Percentiles rank a stretch among this genome's conserved stretches.
Conservation (phyloP, 2,113 vertebrate genomes). For the Glaucomys volans region DNA sequence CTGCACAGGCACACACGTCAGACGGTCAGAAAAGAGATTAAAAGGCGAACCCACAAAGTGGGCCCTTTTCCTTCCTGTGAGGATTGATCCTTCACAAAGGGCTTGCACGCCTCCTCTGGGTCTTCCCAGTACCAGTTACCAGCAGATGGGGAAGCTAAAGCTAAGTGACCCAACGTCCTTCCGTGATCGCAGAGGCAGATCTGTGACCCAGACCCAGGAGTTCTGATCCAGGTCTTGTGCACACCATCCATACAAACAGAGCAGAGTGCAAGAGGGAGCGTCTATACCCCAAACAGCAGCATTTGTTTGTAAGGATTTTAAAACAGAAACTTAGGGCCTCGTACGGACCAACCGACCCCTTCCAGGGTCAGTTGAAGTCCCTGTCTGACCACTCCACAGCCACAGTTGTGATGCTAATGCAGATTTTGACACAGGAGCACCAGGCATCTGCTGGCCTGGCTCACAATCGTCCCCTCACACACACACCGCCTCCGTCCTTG, state of each 20-base stretch:
- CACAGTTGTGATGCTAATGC: background rate
- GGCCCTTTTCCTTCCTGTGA: background rate
- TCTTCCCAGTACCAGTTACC: background rate
- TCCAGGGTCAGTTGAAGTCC: background rate
- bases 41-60: background rate
- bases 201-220: background rate
- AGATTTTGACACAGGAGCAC: background rate
- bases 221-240: background rate
- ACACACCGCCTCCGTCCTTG: background rate
- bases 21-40: background rate
- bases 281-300: background rate
- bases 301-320: background rate
- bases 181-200: background rate
- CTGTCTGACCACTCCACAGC: background rate
- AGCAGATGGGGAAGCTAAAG: background rate
- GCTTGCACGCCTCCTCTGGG: background rate
- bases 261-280: background rate
- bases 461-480: background rate
- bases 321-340: background rate
- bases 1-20: background rate
- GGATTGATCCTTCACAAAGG: background rate
- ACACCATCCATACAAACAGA: background rate
- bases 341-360: background rate
- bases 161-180: too few species aligned
- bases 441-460: rapidly evolving